Evolutionary conservation across 2,113 vertebrate species (phyloP).

Genomic region (Malurus alboscapulatus): DNA sequence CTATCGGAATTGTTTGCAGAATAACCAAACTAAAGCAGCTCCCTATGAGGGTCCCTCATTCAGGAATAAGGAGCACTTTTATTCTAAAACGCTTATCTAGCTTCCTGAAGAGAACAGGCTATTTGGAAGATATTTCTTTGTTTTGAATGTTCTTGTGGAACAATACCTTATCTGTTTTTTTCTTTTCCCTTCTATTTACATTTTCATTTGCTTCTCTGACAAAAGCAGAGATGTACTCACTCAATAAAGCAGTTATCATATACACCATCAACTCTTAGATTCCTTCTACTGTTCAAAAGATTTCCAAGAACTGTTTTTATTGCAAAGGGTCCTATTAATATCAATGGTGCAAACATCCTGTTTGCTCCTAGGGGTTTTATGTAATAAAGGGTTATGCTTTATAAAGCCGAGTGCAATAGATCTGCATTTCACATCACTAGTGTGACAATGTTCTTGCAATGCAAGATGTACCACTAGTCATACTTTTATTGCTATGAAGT

Average conservation of each 20-base stretch:
- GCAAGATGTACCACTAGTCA: neutral
- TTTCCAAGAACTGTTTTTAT: neutral
- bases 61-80: slow-evolving; percentile 3
- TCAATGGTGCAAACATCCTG: neutral
- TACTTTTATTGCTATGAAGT: neutral
- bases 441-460: neutral
- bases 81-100: neutral
- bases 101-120: neutral
- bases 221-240: neutral
- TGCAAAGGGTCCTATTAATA: slow-evolving; percentile 14
- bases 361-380: slow-evolving; percentile 1
- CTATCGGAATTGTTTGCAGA: slow-evolving; percentile 32
- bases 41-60: neutral
- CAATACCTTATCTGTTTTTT: neutral
- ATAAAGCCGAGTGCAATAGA: neutral
- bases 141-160: neutral
- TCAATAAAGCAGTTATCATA: slow-evolving; percentile 6
- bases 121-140: neutral
- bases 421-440: neutral
- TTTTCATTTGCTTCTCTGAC: slow-evolving; percentile 23
- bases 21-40: slow-evolving; percentile 26
- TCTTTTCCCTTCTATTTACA: neutral
- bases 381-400: neutral
- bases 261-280: neutral
- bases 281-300: neutral